Conservation (phyloP, 64 coral and sea anemone genomes). For the Orbicella faveolata region DNA sequence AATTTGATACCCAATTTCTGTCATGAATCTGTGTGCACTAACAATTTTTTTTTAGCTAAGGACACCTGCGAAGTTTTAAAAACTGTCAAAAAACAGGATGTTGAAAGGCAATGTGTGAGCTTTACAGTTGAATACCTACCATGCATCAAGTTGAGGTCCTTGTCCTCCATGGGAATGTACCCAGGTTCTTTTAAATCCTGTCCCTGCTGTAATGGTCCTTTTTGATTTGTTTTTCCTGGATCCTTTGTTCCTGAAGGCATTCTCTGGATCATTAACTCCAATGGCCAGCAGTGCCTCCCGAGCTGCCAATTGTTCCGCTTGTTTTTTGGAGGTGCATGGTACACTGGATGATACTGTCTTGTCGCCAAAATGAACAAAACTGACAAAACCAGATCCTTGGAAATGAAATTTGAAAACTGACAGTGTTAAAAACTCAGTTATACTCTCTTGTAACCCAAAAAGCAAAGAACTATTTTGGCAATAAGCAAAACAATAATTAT, state of each 20-base stretch:
- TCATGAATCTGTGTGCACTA: no score
- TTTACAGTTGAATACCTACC: not conserved
- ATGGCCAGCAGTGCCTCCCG: slow-evolving; percentile 64
- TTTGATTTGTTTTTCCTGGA: slow-evolving; percentile 40
- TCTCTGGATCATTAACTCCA: slow-evolving; percentile 80
- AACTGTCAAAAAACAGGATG: no score
- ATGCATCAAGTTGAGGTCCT: not conserved
- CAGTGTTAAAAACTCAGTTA: no score
- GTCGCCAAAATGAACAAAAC: slow-evolving; percentile 62
- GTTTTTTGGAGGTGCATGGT: slow-evolving; percentile 73
- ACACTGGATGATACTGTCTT: slow-evolving; percentile 31
- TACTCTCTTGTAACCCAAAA: no score
- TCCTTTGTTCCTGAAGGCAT: slow-evolving; percentile 23
- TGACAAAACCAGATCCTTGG: slow-evolving; percentile 48
- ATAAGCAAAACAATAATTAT: no score
- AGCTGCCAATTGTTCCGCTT: slow-evolving; percentile 81
- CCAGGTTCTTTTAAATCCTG: slow-evolving; percentile 12
- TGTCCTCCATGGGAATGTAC: slow-evolving; percentile 8
- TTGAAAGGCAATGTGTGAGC: no score
- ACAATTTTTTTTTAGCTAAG: no score
- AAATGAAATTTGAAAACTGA: not conserved
- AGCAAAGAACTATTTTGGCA: no score
- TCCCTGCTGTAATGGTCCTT: not conserved
- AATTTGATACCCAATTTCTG: no score
- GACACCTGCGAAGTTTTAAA: no score